Base-by-base conservation (phyloP, 2,113 vertebrate species). In the Odobenus rosmarus region DNA sequence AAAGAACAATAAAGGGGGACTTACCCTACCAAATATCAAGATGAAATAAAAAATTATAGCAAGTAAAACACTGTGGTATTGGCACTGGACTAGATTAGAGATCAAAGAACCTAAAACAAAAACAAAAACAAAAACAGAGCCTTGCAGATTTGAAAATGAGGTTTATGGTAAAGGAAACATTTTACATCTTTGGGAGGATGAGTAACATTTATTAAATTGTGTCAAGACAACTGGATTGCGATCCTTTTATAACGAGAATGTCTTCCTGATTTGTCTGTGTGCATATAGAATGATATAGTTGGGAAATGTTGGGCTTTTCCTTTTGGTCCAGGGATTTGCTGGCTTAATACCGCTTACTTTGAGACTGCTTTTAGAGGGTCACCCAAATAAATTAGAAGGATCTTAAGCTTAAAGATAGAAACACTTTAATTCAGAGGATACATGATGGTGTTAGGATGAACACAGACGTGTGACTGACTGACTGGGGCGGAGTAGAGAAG, bases 131-230 rank as follows among this genome's bases (percentile, higher is more conserved):
- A 80, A 90, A 71, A 53, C 53, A 53, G 6, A 80, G 2, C 1
- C 15, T 11, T 67, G 4, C 2, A 6, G 11, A 64, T 53, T 49
- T 91, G 11, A 83, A 79, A 79, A 64, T 64, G 23, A 90, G 13
- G 7, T 21, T 93, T 62, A 26, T 42, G n/a, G 49, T 51, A 76
- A 86, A 33, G 31, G 7, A 28, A 42, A 18, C 51, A 91, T 76
- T 72, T 90, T 62, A 46, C 67, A 90, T 93, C 16, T 67, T n/a
- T 64, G 4, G 19, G 55, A 62, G 21, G 12, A 39, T 83, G 1
- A 11, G 15, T 49, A 74, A 36, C 36, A 24, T 59, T 95, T 91
- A 87, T 36, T 91, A 85, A 76, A 81, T 85, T 93, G 67, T 92
- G 74, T 69, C 71, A 69, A 67, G n/a, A 74, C 4, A 72, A 59